Evolutionary conservation across 1,140 invertebrate genomes (phyloP).

Genomic region (Melipona quadrifasciata): DNA sequence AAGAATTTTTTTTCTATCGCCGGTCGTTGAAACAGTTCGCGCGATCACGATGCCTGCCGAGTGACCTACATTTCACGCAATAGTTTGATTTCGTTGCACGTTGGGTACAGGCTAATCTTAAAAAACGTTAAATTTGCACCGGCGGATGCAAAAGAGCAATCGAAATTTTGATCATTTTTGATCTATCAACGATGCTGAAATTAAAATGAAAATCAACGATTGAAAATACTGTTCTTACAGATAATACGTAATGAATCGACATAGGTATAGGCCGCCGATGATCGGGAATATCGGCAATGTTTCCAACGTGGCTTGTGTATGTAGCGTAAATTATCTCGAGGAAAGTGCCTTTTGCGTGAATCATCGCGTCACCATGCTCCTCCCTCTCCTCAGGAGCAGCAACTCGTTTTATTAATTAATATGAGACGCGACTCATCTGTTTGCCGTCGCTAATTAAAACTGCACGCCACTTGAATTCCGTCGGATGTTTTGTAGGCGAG

Average conservation of each 20-base stretch:
- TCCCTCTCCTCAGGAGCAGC: neutral
- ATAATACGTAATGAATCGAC: too few relatives aligned
- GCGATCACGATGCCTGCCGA: neutral
- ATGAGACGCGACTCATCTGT: slow-evolving; percentile 48
- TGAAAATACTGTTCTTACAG: too few relatives aligned
- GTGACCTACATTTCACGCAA: slow-evolving; percentile 24
- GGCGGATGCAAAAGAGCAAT: too few relatives aligned
- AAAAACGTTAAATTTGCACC: too few relatives aligned
- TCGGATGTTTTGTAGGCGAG: slow-evolving; percentile 17
- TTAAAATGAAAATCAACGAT: too few relatives aligned
- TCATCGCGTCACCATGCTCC: slow-evolving; percentile 31
- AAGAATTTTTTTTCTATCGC: neutral
- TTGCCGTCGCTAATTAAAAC: slow-evolving; percentile 56
- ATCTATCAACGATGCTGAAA: too few relatives aligned
- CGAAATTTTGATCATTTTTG: too few relatives aligned
- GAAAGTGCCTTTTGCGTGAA: slow-evolving; percentile 48
- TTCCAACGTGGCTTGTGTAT: neutral
- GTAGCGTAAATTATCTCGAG: neutral
- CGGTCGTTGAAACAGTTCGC: neutral
- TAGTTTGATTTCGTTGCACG: slow-evolving; percentile 13
- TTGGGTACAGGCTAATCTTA: too few relatives aligned
- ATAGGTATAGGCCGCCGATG: too few relatives aligned
- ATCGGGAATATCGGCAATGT: slow-evolving; percentile 6
- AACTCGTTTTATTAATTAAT: slow-evolving; percentile 64
- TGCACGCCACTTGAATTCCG: slow-evolving; percentile 51